A percentile compares a stretch with the other conserved stretches of the same genome.
Evolutionary conservation across 2,113 vertebrate species (phyloP).

Genomic region (Nettapus auritus): DNA sequence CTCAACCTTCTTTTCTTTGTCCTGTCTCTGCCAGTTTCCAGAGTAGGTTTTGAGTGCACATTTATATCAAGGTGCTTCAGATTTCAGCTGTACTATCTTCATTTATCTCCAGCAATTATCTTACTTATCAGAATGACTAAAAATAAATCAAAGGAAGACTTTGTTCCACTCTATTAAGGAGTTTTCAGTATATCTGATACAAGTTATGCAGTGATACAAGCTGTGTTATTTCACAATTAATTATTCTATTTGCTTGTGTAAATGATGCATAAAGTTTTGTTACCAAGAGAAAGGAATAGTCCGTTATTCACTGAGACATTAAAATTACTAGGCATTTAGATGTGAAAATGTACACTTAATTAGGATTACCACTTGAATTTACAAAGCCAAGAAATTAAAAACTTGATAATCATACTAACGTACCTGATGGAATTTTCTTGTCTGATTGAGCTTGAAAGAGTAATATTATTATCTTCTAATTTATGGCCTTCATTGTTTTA

Average conservation of each 20-base stretch:
- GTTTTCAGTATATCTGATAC: neutral
- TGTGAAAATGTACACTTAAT: neutral
- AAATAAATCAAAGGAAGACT: neutral
- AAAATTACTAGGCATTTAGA: neutral
- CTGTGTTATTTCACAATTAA: neutral
- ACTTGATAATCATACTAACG: neutral
- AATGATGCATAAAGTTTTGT: neutral
- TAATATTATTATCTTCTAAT: neutral
- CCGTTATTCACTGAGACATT: neutral
- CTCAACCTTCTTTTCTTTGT: neutral
- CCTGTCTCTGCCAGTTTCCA: rapidly evolving
- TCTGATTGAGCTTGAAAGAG: neutral
- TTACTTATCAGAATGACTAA: neutral
- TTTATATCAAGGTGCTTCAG: neutral
- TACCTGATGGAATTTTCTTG: neutral
- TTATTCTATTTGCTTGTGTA: neutral
- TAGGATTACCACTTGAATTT: neutral
- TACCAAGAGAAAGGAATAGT: neutral
- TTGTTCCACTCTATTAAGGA: neutral
- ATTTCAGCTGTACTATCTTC: neutral
- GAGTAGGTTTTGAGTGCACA: neutral
- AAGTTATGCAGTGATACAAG: neutral
- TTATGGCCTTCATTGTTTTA: neutral
- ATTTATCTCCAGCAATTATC: neutral
- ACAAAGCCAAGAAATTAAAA: neutral